Base-by-base conservation (phyloP, 2,888 invertebrate genomes). In the Tyria jacobaeae region DNA sequence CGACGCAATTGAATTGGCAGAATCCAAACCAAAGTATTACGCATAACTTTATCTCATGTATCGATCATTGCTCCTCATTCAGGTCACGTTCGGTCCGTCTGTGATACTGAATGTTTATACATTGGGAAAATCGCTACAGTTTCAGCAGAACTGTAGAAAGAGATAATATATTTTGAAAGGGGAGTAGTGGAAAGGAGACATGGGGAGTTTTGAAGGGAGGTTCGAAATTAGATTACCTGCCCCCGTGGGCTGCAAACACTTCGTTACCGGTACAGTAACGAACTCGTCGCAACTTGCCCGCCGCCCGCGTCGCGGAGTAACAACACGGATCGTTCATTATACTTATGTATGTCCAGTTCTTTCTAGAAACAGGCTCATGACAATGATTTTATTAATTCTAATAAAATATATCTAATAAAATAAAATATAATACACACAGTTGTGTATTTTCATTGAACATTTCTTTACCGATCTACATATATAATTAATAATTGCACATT, bases 221-320 rank as follows among this genome's bases (percentile, higher is more conserved):
- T 17, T 62, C 62, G 73, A 78, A 84, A 92, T 92, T 91, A 87
- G 87, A 92, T 92, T 92, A 92, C 91, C 92, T 91, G 89, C 85
- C 88, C 88, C 90, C 87, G 84, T 84, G 85, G 85, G 88, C 81
- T 84, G 88, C 89, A 92, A 92, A 92, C 92, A 92, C 89, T 91
- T 92, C 89, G 90, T 91, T 91, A 91, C 86, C 70, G 78, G 73
- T 70, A 56, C 65, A 59, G 85, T 88, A 87, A 88, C 86, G 85
- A 89, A 88, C 83, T 83, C 76, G 68, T 49, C 65, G 62, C 49
- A 65, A 66, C 62, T 68, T 71, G 63, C 68, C 53, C 71, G 62
- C 66, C n/a, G n/a, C n/a, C n/a, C n/a, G n/a, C n/a, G n/a, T n/a
- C n/a, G n/a, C n/a, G n/a, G n/a, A n/a, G n/a, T n/a, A n/a, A n/a